Evolutionary conservation across 2,113 vertebrate genomes (phyloP).

Genomic region (Perognathus longimembris): DNA sequence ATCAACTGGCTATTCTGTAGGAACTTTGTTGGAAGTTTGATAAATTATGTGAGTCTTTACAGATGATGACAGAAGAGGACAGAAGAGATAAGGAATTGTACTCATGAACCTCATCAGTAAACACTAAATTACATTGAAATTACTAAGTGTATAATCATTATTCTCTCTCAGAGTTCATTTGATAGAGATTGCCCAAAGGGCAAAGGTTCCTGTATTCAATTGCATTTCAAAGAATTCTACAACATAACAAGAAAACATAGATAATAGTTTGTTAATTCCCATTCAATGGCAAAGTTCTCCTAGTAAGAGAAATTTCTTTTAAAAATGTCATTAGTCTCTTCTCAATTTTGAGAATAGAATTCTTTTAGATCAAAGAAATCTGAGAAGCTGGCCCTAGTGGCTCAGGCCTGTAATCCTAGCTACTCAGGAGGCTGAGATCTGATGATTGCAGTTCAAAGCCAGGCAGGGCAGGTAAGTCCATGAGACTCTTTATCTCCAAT

Average conservation of each 20-base stretch:
- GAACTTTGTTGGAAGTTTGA: constrained; percentile 47
- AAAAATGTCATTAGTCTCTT: background rate
- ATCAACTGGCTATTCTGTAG: constrained; percentile 36
- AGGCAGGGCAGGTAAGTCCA: too few relatives aligned
- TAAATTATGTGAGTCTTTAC: constrained; percentile 58
- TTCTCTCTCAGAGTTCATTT: constrained; percentile 9
- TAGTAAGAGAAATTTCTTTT: background rate
- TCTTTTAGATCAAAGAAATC: background rate
- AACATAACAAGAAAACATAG: constrained; percentile 21
- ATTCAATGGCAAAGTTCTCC: background rate
- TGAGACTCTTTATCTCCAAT: too few relatives aligned
- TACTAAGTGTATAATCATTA: constrained; percentile 64
- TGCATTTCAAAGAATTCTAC: constrained; percentile 40
- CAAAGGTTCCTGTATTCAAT: constrained; percentile 32
- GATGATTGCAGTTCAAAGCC: too few relatives aligned
- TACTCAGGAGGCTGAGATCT: too few relatives aligned
- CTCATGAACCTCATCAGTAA: constrained; percentile 67
- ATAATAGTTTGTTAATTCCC: constrained; percentile 16
- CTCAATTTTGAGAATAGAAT: constrained; percentile 30
- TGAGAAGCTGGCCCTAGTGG: too few relatives aligned
- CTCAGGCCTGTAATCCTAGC: too few relatives aligned
- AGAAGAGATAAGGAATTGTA: constrained; percentile 63
- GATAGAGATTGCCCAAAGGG: constrained; percentile 39
- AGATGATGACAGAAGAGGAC: constrained; percentile 66
- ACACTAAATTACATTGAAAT: constrained; percentile 65